Evolutionary conservation across 1,140 invertebrate genomes (phyloP), one percentile per base, ranked within the genome.

Genomic region (Battus philenor): DNA sequence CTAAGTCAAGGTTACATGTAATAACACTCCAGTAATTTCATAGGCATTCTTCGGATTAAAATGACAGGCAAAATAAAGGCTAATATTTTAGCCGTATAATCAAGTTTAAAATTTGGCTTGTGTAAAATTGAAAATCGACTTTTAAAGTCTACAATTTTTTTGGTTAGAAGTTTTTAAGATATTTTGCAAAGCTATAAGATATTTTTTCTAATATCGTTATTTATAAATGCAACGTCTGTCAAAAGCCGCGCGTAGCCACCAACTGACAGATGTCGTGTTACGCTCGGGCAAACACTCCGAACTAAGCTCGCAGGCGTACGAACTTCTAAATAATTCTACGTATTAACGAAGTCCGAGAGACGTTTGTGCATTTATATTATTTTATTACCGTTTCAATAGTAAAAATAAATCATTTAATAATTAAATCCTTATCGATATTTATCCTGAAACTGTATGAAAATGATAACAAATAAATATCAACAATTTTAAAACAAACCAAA

Each of bases 251-350:
- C 39, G 26, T 38, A 43, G 32, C 38, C 36, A 13, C 39, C 44
- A 47, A 39, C 33, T 57, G 54, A 61, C 50, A 61, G 44, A 57
- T 54, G 58, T 61, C 58, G 45, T 33, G 41, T 47, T 38, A 10
- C 26, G 22, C 38, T 41, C 38, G 24, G 13, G 46, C 57, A 47
- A 49, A 56, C 47, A 54, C 46, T 31, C 33, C 44, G 54, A 30
- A 44, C 34, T 50, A 41, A 41, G 29, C 26, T 41, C 24, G 9
- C 13, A 41, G 38, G 38, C 13, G 13, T 41, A 41, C 24, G 12
- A 41, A 41, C 24, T 17, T 17, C 38, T 41, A 29, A 41, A 41
- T 41, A 41, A 41, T 41, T 41, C 24, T 9, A 27, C 4, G 24
- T 29, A 41, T 16, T 26, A 33, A 41, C 38, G 10, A 29, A 29